Percentiles rank a stretch among this genome's conserved stretches.
phyloP scores from a whole-genome alignment of 2,797 vertebrate species.

The Fistularia tabacaria region DNA sequence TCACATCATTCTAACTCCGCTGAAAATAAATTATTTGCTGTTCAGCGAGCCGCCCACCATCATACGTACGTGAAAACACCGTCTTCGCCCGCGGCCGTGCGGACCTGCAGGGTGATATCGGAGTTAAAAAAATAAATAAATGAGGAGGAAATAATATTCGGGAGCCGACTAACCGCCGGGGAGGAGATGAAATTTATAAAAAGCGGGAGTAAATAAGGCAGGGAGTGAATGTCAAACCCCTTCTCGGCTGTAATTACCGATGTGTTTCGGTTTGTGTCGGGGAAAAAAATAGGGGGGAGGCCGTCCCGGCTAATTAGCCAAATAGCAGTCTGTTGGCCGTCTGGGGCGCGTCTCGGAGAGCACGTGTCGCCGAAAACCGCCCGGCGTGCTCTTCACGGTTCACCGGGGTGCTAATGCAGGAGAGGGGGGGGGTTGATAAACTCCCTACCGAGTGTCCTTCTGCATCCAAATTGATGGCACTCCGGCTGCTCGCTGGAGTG shows the following conservation, averaged over 20 bases:
- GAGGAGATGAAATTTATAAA: too few relatives aligned
- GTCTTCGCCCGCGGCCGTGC: too few relatives aligned
- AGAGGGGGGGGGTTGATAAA: slow-evolving; percentile 28
- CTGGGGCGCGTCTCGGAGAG: slow-evolving; percentile 6
- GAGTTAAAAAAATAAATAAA: too few relatives aligned
- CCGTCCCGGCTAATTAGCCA: slow-evolving; percentile 35
- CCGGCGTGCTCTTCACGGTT: slow-evolving; percentile 33
- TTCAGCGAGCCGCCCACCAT: too few relatives aligned
- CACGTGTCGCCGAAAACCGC: slow-evolving; percentile 28
- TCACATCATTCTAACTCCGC: too few relatives aligned
- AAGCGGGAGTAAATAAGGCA: not conserved
- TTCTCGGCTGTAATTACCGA: slow-evolving; percentile 27
- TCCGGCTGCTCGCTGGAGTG: slow-evolving; percentile 20
- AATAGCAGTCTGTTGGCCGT: slow-evolving; percentile 18
- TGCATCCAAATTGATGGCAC: slow-evolving; percentile 19
- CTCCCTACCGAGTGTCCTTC: slow-evolving; percentile 32
- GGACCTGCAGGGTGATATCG: too few relatives aligned
- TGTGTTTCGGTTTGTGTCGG: slow-evolving; percentile 9
- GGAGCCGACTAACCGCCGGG: slow-evolving; percentile 1
- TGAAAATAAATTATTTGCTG: too few relatives aligned
- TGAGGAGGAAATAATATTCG: not conserved
- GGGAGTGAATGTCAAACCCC: slow-evolving; percentile 48
- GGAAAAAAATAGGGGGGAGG: slow-evolving; percentile 11
- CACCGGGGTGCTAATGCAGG: slow-evolving; percentile 18
- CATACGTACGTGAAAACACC: too few relatives aligned